phyloP scores from a whole-genome alignment of 2,113 vertebrate species.

The Delphinapterus leucas region DNA sequence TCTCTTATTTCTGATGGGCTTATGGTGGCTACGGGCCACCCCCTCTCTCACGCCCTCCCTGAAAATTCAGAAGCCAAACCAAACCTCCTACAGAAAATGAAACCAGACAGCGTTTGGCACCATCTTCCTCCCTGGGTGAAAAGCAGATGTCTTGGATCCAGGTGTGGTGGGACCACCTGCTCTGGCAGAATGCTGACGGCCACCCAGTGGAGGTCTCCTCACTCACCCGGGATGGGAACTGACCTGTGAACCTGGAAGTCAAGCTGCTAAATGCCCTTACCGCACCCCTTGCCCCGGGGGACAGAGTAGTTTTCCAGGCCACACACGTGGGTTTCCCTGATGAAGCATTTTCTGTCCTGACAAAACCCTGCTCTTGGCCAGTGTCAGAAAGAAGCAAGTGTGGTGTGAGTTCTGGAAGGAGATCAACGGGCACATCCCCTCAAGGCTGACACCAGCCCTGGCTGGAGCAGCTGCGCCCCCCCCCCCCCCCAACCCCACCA shows the following conservation, averaged over 20 bases:
- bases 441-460: not conserved
- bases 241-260: not conserved
- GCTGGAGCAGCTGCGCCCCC: not conserved
- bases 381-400: not conserved
- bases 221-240: not conserved
- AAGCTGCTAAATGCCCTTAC: not conserved
- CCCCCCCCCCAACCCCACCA: no score
- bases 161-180: constrained; percentile 22
- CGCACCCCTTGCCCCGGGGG: not conserved
- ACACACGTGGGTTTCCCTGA: constrained; percentile 23
- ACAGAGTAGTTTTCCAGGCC: not conserved
- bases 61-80: constrained; percentile 13
- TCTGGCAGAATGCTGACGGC: not conserved
- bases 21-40: not conserved
- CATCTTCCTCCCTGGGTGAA: not conserved
- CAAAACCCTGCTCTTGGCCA: not conserved
- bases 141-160: not conserved
- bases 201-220: not conserved
- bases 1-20: not conserved
- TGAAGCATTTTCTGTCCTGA: constrained; percentile 10
- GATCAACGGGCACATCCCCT: not conserved
- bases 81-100: not conserved
- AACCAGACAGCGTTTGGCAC: not conserved
- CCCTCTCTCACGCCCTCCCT: not conserved
- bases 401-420: not conserved